Evolutionary conservation across 2,113 vertebrate species (phyloP).

Genomic region (Emydura subglobosa): DNA sequence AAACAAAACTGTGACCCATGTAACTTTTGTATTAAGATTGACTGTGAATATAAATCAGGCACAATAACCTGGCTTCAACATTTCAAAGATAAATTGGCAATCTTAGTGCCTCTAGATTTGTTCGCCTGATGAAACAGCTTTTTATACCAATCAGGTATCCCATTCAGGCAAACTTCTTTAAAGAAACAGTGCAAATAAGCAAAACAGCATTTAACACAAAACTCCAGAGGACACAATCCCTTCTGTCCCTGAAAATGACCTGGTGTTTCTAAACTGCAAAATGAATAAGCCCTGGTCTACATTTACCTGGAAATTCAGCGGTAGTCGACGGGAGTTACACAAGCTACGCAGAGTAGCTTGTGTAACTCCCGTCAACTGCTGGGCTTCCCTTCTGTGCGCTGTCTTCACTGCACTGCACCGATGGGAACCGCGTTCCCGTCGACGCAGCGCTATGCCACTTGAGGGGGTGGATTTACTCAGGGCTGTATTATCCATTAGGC

Average conservation of each 20-base stretch:
- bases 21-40: not conserved
- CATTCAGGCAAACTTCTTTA: not conserved
- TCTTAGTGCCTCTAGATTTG: conserved; percentile 33
- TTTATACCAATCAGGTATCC: not conserved
- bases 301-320: too few species aligned
- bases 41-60: conserved; percentile 45
- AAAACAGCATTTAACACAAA: not conserved
- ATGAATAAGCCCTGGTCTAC: not conserved
- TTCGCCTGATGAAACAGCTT: conserved; percentile 44
- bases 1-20: conserved; percentile 34
- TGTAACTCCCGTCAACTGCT: too few species aligned
- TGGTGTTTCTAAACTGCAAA: conserved; percentile 9
- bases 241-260: conserved; percentile 26
- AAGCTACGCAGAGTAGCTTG: too few species aligned
- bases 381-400: too few species aligned
- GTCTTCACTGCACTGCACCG: too few species aligned
- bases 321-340: too few species aligned
- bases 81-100: conserved; percentile 32
- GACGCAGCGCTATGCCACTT: too few species aligned
- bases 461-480: too few species aligned
- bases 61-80: conserved; percentile 24
- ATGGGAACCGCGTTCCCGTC: too few species aligned
- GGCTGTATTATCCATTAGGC: too few species aligned
- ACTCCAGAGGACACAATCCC: conserved; percentile 30
- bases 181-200: conserved; percentile 16